Evolutionary conservation across 2,888 invertebrate genomes (phyloP), one percentile per base, ranked within the genome.

Genomic region (Argyra leucocephala): DNA sequence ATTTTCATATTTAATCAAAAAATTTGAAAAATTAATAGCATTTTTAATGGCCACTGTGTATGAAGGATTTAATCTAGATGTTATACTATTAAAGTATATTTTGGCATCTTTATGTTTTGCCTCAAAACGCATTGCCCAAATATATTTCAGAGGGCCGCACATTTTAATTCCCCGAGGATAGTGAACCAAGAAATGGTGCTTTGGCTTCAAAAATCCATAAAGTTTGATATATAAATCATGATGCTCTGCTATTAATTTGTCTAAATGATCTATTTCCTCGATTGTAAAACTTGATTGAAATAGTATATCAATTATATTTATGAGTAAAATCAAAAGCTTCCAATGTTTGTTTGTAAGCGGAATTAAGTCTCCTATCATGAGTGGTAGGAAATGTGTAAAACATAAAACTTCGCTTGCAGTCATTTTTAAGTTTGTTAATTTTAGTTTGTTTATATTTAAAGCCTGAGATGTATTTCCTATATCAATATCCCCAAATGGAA

Each of bases 361-460:
- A 18, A 70, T 61, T 63, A 70, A 64, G 58, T 70, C 71, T n/a
- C 69, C 69, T 23, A 70, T 69, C 21, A 70, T 70, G 15, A 71
- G 31, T 18, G 67, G 66, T 5, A 71, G 62, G 37, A 63, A 66
- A 66, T 69, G 65, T 64, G 68, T 23, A 57, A 70, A 67, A n/a
- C 65, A 65, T 24, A 48, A 64, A 63, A 66, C 67, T 64, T 71
- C 68, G 6, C 68, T 67, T 7, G 70, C 69, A 12, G 69, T 67
- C 69, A 71, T 68, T 66, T 66, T 66, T 18, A 71, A 68, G 9
- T 67, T 67, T 18, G 18, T 24, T 12, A 57, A 63, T 64, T 70
- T 69, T 12, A 70, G 58, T 22, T 66, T 61, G 10, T 26, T 63
- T 9, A 64, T 12, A 36, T 23, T 22, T 63, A 69, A 64, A 59